Evolutionary conservation across 2,113 vertebrate genomes (phyloP), one percentile per base, ranked within the genome.

Genomic region (Desmodus rotundus): DNA sequence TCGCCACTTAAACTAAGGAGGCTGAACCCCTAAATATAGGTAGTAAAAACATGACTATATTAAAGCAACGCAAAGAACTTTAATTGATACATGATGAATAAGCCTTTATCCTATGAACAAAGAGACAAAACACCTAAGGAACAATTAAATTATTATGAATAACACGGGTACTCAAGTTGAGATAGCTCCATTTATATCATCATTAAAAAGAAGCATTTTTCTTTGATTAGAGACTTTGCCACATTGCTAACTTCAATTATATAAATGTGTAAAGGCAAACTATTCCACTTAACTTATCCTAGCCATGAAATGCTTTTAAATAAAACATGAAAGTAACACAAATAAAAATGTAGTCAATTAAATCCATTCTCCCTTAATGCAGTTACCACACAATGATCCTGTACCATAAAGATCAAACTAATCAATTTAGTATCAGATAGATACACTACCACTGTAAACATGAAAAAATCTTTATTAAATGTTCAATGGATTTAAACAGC

Each of bases 341-440:
- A 97, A 98, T 97, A 97, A 98, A 98, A 98, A 97, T 38, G 95
- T 90, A 98, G 98, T 96, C 96, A 98, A 98, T 97, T 94, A 98
- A 93, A 97, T 95, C 82, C 84, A 97, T 96, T 92, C 96, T 43
- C 74, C 91, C 96, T 97, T 98, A 98, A 98, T 94, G 93, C 94
- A 97, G 95, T 98, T 98, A 97, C 96, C 96, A 86, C 95, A 97
- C 97, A 98, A 82, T 87, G 91, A 98, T 96, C 20, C 88, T 88
- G 82, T 95, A 94, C 94, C 94, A 90, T 98, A 96, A 98, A 98
- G 96, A 96, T 96, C 92, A 97, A 96, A 97, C 74, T 85, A 97
- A 97, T 93, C 93, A 97, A 94, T 87, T 98, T 67, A 97, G 93
- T 92, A 96, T 94, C 80, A 97, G 95, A 95, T 97, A 97, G 89